Conservation (phyloP, 1,140 invertebrate genomes). For the Cherax destructor region DNA sequence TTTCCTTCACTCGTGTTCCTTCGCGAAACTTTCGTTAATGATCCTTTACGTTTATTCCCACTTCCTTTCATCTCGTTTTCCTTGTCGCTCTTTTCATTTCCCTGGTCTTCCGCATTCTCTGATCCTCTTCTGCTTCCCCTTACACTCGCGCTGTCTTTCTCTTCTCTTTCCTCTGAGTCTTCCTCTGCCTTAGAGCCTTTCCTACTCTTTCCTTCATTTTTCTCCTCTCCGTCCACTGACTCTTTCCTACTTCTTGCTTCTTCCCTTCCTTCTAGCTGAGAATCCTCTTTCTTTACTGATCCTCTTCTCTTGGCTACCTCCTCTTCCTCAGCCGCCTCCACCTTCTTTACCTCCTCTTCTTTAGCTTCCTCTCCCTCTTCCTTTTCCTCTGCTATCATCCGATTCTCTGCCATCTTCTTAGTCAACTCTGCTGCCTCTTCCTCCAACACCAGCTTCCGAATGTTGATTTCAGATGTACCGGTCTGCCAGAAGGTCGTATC, state of each 20-base stretch:
- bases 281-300: neutral
- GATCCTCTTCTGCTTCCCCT: neutral
- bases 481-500: conserved; percentile 25
- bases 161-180: neutral
- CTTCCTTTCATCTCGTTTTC: neutral
- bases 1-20: neutral
- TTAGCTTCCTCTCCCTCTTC: neutral
- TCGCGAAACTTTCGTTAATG: neutral
- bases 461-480: conserved; percentile 59
- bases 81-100: neutral
- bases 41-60: neutral
- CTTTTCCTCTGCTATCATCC: neutral
- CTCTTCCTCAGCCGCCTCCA: neutral
- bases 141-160: neutral
- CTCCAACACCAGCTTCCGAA: conserved; percentile 52
- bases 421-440: conserved; percentile 32
- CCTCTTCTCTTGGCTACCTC: neutral
- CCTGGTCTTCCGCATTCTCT: neutral
- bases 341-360: neutral
- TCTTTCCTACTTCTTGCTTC: neutral
- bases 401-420: conserved; percentile 6
- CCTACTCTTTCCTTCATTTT: neutral
- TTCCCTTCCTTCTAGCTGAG: neutral
- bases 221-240: neutral
- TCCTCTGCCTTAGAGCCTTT: neutral